A percentile compares a stretch with the other conserved stretches of the same genome.
These are phyloP conservation scores for Nasonia giraulti DNA, from an alignment of 1,140 invertebrate genomes.

Conservation along the genomic window DNA sequence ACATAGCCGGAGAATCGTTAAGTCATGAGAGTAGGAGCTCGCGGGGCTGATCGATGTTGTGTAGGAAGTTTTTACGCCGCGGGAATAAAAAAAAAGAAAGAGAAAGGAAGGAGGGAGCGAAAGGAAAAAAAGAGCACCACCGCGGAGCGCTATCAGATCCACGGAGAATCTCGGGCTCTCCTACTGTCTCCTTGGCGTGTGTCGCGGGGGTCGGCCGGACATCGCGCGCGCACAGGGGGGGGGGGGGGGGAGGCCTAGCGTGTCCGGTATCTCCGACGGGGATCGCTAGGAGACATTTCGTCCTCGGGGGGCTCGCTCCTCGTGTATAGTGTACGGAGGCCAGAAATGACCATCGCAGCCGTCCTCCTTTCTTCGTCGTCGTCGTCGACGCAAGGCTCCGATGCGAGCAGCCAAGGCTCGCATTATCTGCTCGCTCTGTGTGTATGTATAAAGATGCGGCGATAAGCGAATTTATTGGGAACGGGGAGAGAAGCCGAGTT, in stretches of 20 bases:
- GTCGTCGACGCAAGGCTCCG: neutral
- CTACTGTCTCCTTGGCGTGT: constrained; percentile 60
- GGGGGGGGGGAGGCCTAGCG: constrained; percentile 63
- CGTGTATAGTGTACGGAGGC: constrained; percentile 54
- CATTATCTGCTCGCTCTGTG: constrained; percentile 46
- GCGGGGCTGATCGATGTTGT: constrained; percentile 40
- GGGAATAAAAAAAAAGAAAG: constrained; percentile 29
- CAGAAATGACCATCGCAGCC: constrained; percentile 72
- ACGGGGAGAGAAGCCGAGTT: constrained; percentile 24
- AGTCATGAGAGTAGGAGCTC: constrained; percentile 41
- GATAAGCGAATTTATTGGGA: constrained; percentile 68
- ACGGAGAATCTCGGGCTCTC: constrained; percentile 58
- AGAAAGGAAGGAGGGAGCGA: neutral
- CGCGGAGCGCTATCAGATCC: constrained; percentile 37
- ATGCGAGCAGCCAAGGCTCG: constrained; percentile 2
- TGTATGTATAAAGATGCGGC: constrained; percentile 58
- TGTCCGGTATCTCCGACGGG: constrained; percentile 71
- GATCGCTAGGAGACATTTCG: constrained; percentile 73
- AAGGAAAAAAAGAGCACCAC: neutral
- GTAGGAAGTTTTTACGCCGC: constrained; percentile 36
- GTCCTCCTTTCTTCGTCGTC: constrained; percentile 47
- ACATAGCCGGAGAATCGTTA: constrained; percentile 35
- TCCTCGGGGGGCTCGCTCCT: constrained; percentile 52
- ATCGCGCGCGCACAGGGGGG: constrained; percentile 58
- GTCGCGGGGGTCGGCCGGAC: constrained; percentile 55